Conservation (phyloP, 2,797 vertebrate genomes). For the Spinus pinus region DNA sequence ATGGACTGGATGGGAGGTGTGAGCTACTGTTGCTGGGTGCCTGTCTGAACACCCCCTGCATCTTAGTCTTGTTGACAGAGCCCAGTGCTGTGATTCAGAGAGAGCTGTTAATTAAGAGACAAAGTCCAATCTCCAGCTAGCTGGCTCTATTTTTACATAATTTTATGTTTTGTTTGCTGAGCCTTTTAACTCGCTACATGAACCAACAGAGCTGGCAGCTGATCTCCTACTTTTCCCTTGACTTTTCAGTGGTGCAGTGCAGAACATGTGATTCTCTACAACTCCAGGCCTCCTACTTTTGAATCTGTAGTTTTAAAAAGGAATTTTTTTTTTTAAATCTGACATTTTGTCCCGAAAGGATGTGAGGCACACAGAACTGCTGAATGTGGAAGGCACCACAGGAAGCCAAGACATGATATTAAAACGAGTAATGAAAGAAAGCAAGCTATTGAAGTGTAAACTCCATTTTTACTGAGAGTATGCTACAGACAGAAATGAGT, state of each 20-base stretch:
- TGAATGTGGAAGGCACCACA: conserved; percentile 11
- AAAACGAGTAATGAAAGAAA: conserved; percentile 61
- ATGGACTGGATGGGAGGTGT: background rate
- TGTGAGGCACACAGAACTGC: background rate
- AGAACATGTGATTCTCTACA: background rate
- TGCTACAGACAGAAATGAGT: conserved; percentile 41
- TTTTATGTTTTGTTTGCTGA: conserved; percentile 32
- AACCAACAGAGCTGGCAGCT: conserved; percentile 6
- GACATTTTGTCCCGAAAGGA: conserved; percentile 50
- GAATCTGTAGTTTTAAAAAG: conserved; percentile 8
- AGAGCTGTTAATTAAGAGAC: conserved; percentile 46
- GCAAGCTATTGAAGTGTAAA: conserved; percentile 44
- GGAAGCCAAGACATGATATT: conserved; percentile 33
- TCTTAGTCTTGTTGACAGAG: background rate
- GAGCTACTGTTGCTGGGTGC: conserved; percentile 16
- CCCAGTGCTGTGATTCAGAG: background rate
- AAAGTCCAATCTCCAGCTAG: conserved; percentile 32
- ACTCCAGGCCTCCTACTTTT: conserved; percentile 16
- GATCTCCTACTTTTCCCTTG: background rate
- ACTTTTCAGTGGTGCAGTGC: background rate
- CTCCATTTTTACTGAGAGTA: conserved; percentile 31
- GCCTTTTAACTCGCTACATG: background rate
- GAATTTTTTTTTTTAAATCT: background rate
- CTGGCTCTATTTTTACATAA: conserved; percentile 10
- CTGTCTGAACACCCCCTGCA: conserved; percentile 18